Conservation (phyloP, 2,113 vertebrate species). For the Chamaetylas fuelleborni region DNA sequence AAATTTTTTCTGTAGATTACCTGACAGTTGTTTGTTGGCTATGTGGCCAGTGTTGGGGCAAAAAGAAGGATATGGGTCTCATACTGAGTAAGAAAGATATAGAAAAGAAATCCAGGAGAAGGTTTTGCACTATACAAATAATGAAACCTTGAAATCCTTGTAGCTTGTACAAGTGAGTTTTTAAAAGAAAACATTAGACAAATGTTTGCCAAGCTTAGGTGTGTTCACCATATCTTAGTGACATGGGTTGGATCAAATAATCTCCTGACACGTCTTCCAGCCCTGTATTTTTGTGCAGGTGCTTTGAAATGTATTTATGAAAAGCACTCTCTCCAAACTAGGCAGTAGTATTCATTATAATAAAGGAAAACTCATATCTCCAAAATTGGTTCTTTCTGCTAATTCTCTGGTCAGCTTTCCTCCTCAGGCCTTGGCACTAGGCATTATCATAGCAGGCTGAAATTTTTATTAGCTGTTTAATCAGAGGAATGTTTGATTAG, state of each 20-base stretch:
- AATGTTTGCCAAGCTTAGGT: neutral
- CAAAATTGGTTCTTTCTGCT: neutral
- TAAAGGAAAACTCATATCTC: neutral
- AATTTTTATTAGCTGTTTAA: neutral
- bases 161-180: neutral
- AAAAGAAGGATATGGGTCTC: neutral
- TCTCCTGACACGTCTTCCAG: neutral
- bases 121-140: neutral
- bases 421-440: neutral
- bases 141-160: neutral
- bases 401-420: neutral
- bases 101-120: neutral
- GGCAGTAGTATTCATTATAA: neutral
- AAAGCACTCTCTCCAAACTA: neutral
- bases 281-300: neutral
- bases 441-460: neutral
- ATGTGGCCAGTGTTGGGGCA: neutral
- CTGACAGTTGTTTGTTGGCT: neutral
- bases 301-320: neutral
- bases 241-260: neutral
- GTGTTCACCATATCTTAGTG: neutral
- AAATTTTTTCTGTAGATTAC: neutral
- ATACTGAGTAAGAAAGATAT: neutral
- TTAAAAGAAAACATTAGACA: neutral
- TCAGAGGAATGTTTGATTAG: neutral